Evolutionary conservation across 2,888 invertebrate genomes (phyloP), one percentile per base, ranked within the genome.

Genomic region (Diaphora mendica): DNA sequence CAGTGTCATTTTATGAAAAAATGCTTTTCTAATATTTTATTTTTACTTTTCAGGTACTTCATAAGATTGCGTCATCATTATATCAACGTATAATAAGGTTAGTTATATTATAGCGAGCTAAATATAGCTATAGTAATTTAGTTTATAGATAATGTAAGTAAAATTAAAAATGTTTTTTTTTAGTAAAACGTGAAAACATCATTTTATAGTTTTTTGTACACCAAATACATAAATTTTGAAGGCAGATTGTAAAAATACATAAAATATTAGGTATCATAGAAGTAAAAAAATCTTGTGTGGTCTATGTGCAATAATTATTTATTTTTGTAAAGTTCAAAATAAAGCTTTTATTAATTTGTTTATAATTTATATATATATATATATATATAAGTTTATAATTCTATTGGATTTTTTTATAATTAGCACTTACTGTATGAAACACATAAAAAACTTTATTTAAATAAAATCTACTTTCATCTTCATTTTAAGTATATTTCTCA

Each of bases 41-140:
- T 73, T 73, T 74, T 82, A 23, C 71, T 78, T 82, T 84, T 68
- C 82, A 82, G 85, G 85, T 82, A 64, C 71, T 62, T 15, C 5
- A 39, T 26, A 35, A 35, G 44, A 70, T 74, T 64, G 68, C 67
- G 30, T 62, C 30, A 8, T 62, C 30, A 30, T 30, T 2, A 7
- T 15, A 7, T 62, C 30, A 2, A 26, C 30, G 7, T 11, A 51
- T 59, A 75, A 72, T 78, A 78, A 80, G 80, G 70, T 73, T 65
- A 76, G 75, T 64, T 67, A 70, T 75, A 75, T 68, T 62, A 74
- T 68, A 70, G 67, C 20, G 44, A 5, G 23, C 30, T 35, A 55
- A 62, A 20, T 1, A 44, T 44, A 13, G 44, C 33, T 35, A 64
- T 23, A 64, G 64, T 9, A 3, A 35, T 35, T 11, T 23, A 23